Conservation (phyloP, 2,888 invertebrate species). For the Cryptocheilus praepositus region DNA sequence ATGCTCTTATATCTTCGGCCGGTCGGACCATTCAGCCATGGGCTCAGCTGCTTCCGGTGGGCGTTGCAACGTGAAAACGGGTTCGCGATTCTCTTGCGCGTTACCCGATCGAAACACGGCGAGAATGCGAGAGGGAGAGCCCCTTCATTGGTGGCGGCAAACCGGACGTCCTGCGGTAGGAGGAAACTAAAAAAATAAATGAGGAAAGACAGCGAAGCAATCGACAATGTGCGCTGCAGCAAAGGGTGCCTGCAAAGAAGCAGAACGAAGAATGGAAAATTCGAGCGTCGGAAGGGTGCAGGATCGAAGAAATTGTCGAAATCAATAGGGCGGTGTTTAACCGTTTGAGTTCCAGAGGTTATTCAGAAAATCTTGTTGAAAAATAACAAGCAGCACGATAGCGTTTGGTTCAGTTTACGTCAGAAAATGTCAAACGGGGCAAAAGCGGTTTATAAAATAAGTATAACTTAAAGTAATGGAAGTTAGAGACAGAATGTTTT, state of each 20-base stretch:
- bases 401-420: no score
- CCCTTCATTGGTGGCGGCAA: slow-evolving; percentile 29
- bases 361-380: no score
- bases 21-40: slow-evolving; percentile 66
- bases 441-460: no score
- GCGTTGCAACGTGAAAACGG: slow-evolving; percentile 71
- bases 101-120: slow-evolving; percentile 41
- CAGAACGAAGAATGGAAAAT: slow-evolving; percentile 12
- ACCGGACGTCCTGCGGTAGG: slow-evolving; percentile 11
- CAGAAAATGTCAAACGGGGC: no score
- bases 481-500: no score
- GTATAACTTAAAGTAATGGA: no score
- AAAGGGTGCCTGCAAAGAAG: no score
- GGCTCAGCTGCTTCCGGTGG: slow-evolving; percentile 74
- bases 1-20: slow-evolving; percentile 64
- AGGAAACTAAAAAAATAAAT: slow-evolving; percentile 28
- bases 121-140: slow-evolving; percentile 19
- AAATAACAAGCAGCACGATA: no score
- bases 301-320: no score
- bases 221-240: neutral
- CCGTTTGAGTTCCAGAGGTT: no score
- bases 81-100: slow-evolving; percentile 69
- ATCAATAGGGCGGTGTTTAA: no score
- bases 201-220: slow-evolving; percentile 31
- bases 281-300: no score